Conservation (phyloP, 2,888 invertebrate species). For the Sepiola atlantica region DNA sequence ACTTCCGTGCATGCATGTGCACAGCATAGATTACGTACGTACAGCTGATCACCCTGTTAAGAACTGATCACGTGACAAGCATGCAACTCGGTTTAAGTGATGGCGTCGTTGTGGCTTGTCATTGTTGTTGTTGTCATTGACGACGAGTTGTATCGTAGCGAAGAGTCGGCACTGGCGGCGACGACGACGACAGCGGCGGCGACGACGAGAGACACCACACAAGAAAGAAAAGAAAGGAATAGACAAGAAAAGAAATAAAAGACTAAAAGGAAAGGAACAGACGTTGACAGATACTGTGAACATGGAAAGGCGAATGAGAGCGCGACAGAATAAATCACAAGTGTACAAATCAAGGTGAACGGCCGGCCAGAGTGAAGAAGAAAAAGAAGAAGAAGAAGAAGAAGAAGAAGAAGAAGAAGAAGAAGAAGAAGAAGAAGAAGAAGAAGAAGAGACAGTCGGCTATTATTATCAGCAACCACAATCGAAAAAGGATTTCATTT, state of each 20-base stretch:
- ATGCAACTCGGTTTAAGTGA: background rate
- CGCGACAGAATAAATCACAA: background rate
- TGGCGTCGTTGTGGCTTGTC: conserved; percentile 2
- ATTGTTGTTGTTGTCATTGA: background rate
- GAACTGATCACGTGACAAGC: background rate
- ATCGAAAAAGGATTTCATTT: conserved; percentile 8
- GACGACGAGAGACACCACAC: background rate
- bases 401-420: no score
- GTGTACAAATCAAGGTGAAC: background rate
- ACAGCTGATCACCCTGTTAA: background rate
- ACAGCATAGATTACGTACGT: background rate
- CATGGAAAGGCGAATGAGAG: background rate
- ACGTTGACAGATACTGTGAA: background rate
- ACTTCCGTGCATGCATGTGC: no score
- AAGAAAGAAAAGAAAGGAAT: background rate
- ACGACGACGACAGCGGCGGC: background rate
- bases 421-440: no score
- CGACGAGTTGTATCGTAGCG: background rate
- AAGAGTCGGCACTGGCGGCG: background rate
- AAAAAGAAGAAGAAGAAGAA: no score
- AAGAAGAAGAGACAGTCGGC: background rate
- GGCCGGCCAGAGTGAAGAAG: background rate
- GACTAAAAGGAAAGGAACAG: background rate
- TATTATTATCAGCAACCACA: background rate
- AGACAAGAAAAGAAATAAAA: background rate